A percentile compares a stretch with the other conserved stretches of the same genome.
Conservation (phyloP, 2,888 invertebrate genomes). For the Plebejus anna region DNA sequence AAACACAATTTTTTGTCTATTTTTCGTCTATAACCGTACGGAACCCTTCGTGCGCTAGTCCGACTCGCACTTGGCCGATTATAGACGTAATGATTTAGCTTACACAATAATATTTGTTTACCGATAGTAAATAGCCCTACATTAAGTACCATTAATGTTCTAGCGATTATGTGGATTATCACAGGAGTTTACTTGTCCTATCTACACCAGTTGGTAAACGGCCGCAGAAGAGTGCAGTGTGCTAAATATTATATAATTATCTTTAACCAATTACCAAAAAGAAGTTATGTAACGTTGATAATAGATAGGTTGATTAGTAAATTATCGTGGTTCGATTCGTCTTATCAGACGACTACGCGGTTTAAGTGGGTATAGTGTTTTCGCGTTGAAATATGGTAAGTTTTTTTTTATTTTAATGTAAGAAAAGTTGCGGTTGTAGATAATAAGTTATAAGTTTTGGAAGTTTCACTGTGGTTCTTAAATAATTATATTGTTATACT, state of each 20-base stretch:
- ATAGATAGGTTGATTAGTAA: constrained; percentile 52
- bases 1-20: too few species aligned
- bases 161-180: constrained; percentile 24
- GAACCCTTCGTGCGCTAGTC: too few species aligned
- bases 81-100: not conserved
- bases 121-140: constrained; percentile 6
- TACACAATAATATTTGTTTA: not conserved
- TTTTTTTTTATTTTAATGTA: not conserved
- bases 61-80: too few species aligned
- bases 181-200: not conserved
- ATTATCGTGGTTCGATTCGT: constrained; percentile 47
- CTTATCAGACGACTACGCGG: constrained; percentile 53
- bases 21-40: too few species aligned
- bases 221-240: constrained; percentile 28
- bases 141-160: constrained; percentile 24
- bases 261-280: constrained; percentile 19
- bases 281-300: constrained; percentile 28
- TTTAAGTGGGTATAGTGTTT: constrained; percentile 39
- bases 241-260: constrained; percentile 26
- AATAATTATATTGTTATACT: too few species aligned
- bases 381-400: constrained; percentile 20
- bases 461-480: too few species aligned
- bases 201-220: not conserved
- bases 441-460: too few species aligned
- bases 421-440: not conserved